Base-by-base conservation (phyloP, 2,797 vertebrate genomes). In the Silurus aristotelis region DNA sequence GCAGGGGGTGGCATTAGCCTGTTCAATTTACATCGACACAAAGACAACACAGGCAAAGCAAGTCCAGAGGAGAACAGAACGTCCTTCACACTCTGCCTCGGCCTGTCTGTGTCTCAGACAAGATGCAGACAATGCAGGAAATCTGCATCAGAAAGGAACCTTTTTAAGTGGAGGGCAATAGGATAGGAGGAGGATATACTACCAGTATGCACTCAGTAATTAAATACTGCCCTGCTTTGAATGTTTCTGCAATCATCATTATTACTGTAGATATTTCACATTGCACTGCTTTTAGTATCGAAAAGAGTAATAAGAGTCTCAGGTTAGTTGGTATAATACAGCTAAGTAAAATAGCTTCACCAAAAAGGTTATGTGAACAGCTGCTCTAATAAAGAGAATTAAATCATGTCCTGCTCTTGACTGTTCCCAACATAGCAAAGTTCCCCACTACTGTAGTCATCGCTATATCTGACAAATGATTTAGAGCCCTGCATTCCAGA, bases 371-470 rank as follows among this genome's bases (percentile, higher is more conserved):
- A 58, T 17, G 76, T 64, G 92, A 95, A 96, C 96, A 97, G 97
- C 96, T 97, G 96, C 80, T 96, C 94, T 95, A 94, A 95, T 96
- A 95, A 95, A 95, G 94, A 93, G 94, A 94, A 95, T 96, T 95
- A 96, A 96, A 95, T 97, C 95, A 96, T 95, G 94, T 95, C 95
- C 95, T 94, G 92, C 91, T 89, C 95, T 94, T 92, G 91, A 80
- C 76, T 86, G 73, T 80, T 75, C 83, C 87, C 91, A 92, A 94
- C 93, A 95, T 94, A 95, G 95, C 78, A 63, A 88, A 91, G 91
- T 90, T 88, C 91, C 82, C 88, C 80, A 25, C 82, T 77, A 87
- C 87, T 90, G 87, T 73, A 90, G 91, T 91, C 90, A 89, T 77
- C 13, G 85, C 92, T 92, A 88, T 88, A 93, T 94, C 90, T 87